A percentile compares a stretch with the other conserved stretches of the same genome.
Conservation (phyloP, 2,888 invertebrate species). For the Thera britannica region DNA sequence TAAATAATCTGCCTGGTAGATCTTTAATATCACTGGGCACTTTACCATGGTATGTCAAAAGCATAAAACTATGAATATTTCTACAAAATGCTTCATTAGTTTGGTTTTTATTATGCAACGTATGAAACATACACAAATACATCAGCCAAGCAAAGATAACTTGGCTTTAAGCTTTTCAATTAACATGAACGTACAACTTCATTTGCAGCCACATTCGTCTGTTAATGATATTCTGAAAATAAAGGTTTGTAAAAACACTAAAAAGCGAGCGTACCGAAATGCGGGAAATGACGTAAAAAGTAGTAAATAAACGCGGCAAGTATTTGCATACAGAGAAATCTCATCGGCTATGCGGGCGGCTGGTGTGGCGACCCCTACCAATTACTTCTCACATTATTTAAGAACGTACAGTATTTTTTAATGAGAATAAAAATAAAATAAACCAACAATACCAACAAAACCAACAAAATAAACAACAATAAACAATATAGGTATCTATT, state of each 20-base stretch:
- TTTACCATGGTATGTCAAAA: no score
- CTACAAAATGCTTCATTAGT: no score
- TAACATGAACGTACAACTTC: constrained; percentile 3
- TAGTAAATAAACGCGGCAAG: constrained; percentile 55
- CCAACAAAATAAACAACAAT: no score
- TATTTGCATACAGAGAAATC: constrained; percentile 59
- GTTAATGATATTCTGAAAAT: constrained; percentile 21
- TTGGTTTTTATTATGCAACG: no score
- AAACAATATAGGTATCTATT: no score
- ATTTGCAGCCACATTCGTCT: constrained; percentile 11
- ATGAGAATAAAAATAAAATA: no score
- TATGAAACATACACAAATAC: no score
- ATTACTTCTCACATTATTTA: constrained; percentile 16
- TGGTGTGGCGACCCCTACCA: constrained; percentile 39
- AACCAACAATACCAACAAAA: no score
- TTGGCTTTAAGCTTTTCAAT: constrained; percentile 1
- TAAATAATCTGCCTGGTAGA: no score
- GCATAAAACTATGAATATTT: no score
- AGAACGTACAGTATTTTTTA: background rate
- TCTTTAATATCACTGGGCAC: no score
- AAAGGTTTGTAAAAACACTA: constrained; percentile 20
- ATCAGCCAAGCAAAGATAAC: no score
- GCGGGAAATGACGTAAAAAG: constrained; percentile 54
- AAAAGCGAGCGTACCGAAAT: constrained; percentile 27
- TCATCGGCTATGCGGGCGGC: constrained; percentile 54